Base-by-base conservation (phyloP, 92 coral and sea anemone species). In the Parazoanthus darwini region DNA sequence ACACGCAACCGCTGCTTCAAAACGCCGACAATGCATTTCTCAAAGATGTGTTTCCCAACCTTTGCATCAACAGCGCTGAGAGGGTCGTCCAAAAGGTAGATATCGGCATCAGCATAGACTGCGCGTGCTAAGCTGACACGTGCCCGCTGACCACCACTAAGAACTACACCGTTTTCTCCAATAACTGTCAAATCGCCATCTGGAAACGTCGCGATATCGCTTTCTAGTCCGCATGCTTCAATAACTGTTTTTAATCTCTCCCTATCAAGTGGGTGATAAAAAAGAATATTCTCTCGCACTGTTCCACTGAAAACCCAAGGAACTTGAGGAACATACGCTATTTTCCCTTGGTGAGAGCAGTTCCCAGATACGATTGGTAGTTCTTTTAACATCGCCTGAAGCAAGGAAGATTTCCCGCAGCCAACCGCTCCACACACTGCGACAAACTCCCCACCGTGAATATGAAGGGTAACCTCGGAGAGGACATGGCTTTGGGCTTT, bases 321-420 rank as follows among this genome's bases (percentile, higher is more conserved):
- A 63, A 72, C 77, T 37, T 78, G 81, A 1, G 81, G 81, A 22
- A 78, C 81, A 39, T 78, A 78, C 35, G 63, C 81, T 42, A 78
- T 44, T 11, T 26, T 42, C 4, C 81, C 81, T 46, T 78, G 81
- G 58, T 22, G 54, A 42, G 59, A 22, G 36, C 81, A 22, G 54
- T 1, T 78, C 20, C 81, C 63, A 22, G 81, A 42, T 43, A n/a
- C 8, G 37, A n/a, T 22, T 2, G 81, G 81, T 14, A 78, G 81
- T 44, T 78, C 81, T 1, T 46, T 22, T 26, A 78, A 44, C 59
- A 78, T 42, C 35, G 81, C 81, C 11, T 42, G 81, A 43, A 78
- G 81, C 36, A 78, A 39, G 1, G 81, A 78, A 78, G 81, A 78
- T 37, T 78, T 78, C 59, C 81, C 81, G 10, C 81, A 37, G 37